Evolutionary conservation across 2,113 vertebrate species (phyloP).

Genomic region (Gasterosteus aculeatus): DNA sequence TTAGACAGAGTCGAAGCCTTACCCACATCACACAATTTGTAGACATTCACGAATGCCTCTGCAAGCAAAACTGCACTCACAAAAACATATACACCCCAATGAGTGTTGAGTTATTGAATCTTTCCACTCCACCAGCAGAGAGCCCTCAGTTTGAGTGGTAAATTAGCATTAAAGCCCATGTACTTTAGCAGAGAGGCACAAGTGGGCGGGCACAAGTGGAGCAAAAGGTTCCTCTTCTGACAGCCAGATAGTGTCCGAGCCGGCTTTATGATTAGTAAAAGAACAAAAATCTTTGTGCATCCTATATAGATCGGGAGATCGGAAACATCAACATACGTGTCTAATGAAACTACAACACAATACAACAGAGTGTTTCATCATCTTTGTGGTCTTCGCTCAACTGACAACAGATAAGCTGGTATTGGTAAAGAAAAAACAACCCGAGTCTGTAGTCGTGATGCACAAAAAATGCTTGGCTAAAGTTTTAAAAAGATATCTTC

Average conservation of each 20-base stretch:
- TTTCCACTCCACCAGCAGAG: constrained; percentile 46
- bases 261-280: not conserved
- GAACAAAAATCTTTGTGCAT: not conserved
- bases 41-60: constrained; percentile 16
- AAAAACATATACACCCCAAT: not conserved
- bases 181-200: constrained; percentile 34
- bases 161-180: constrained; percentile 39
- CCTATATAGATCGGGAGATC: not conserved
- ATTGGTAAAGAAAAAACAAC: not conserved
- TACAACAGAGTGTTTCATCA: not conserved
- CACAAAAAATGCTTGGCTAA: not conserved
- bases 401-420: not conserved
- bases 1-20: constrained; percentile 12
- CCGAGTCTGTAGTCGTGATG: constrained; percentile 5
- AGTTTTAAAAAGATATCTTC: constrained; percentile 14
- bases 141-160: constrained; percentile 45
- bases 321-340: not conserved
- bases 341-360: not conserved
- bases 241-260: constrained; percentile 3
- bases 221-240: constrained; percentile 46
- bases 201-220: constrained; percentile 38
- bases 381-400: not conserved
- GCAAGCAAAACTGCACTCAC: constrained; percentile 6
- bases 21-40: constrained; percentile 12
- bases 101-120: constrained; percentile 39